Conservation (phyloP, 2,113 vertebrate species). For the Sardina pilchardus region DNA sequence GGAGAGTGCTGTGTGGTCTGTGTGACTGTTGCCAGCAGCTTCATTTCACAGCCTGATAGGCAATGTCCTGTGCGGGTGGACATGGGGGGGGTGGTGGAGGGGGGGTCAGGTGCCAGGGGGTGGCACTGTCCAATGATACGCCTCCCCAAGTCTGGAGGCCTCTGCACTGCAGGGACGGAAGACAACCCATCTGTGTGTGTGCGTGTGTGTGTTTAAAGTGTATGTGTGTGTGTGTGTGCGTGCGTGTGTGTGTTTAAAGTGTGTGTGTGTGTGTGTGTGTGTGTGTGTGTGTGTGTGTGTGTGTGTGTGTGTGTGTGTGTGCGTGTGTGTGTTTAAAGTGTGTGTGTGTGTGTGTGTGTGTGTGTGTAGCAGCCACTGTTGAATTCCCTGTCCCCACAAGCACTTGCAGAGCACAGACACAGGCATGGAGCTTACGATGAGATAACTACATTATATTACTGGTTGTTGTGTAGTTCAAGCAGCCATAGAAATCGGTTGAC, state of each 20-base stretch:
- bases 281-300: constrained; percentile 28
- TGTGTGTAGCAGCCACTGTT: constrained; percentile 22
- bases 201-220: constrained; percentile 17
- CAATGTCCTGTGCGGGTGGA: constrained; percentile 70
- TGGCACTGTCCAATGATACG: constrained; percentile 45
- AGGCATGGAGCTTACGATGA: not conserved
- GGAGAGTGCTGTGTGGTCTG: constrained; percentile 35
- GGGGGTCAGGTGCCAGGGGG: constrained; percentile 52
- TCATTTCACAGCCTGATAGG: constrained; percentile 74
- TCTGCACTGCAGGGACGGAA: constrained; percentile 12
- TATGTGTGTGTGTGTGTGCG: constrained; percentile 35
- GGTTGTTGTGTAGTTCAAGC: not conserved
- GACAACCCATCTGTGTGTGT: constrained; percentile 25
- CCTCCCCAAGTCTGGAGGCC: constrained; percentile 36
- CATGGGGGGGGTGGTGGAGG: constrained; percentile 57
- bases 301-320: constrained; percentile 35
- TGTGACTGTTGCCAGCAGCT: constrained; percentile 53
- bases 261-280: constrained; percentile 7
- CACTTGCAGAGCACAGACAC: constrained; percentile 26
- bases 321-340: constrained; percentile 5
- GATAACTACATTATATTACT: not conserved
- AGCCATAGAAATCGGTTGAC: not conserved
- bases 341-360: no score
- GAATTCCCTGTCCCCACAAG: constrained; percentile 5
- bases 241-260: constrained; percentile 5